phyloP scores from a whole-genome alignment of 2,113 vertebrate species.

The Melozone crissalis region DNA sequence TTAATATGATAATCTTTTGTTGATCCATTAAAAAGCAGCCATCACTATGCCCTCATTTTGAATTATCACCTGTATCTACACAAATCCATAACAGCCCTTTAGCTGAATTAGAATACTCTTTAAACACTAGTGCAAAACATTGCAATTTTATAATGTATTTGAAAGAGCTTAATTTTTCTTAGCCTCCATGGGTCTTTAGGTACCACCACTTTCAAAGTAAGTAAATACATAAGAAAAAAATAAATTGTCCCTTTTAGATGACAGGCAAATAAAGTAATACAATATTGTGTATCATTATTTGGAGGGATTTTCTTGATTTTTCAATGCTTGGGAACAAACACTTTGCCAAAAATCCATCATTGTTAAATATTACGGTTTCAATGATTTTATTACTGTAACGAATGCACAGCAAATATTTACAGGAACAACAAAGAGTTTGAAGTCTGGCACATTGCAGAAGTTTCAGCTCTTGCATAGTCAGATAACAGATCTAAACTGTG shows the following conservation, averaged over 20 bases:
- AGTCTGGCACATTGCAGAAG: background rate
- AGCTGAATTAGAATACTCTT: background rate
- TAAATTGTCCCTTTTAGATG: background rate
- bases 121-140: background rate
- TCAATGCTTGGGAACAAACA: background rate
- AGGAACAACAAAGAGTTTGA: background rate
- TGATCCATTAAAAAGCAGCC: background rate
- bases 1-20: background rate
- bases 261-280: background rate
- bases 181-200: background rate
- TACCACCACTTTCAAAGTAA: background rate
- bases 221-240: background rate
- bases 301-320: background rate
- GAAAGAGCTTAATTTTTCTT: background rate
- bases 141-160: background rate
- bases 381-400: background rate
- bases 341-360: background rate
- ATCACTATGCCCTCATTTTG: background rate
- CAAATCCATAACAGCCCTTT: background rate
- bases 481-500: background rate
- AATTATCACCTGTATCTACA: background rate
- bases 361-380: background rate
- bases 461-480: background rate
- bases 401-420: background rate
- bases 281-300: background rate